A percentile compares a stretch with the other conserved stretches of the same genome.
phyloP scores from a whole-genome alignment of 2,888 invertebrate species.

The Ommatoiulus sabulosus region DNA sequence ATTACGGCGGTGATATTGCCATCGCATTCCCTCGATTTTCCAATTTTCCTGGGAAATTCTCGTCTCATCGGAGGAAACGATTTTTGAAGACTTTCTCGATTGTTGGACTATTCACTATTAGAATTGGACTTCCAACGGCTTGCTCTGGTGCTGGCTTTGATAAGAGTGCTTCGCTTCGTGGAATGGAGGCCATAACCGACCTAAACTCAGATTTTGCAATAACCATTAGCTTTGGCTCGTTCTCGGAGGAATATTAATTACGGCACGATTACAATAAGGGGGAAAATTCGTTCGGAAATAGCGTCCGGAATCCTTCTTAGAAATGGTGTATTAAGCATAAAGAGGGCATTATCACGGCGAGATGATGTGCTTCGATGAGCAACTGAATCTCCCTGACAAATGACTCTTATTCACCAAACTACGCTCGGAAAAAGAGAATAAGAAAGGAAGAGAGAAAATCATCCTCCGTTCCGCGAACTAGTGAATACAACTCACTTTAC shows the following conservation, averaged over 20 bases:
- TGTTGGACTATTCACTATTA: neutral
- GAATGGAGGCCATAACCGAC: neutral
- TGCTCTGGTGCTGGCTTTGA: neutral
- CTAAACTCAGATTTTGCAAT: slow-evolving; percentile 30
- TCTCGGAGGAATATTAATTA: slow-evolving; percentile 11
- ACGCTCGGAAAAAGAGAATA: neutral
- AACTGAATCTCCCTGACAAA: neutral
- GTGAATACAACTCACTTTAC: neutral
- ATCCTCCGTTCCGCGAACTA: neutral
- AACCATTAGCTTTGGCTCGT: neutral
- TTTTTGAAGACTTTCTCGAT: neutral
- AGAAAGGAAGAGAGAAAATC: neutral
- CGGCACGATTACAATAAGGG: neutral
- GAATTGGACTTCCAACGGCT: neutral
- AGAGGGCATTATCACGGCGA: neutral
- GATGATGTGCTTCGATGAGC: slow-evolving; percentile 16
- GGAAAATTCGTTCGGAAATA: neutral
- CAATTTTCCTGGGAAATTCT: neutral
- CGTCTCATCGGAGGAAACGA: neutral
- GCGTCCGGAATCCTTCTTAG: slow-evolving; percentile 31
- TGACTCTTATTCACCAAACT: slow-evolving; percentile 4
- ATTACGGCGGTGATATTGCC: too few relatives aligned
- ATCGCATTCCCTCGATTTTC: neutral
- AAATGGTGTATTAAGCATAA: slow-evolving; percentile 14
- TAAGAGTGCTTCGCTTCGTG: neutral